Conservation (phyloP, 1,140 invertebrate genomes). For the Meteorus sp. region DNA sequence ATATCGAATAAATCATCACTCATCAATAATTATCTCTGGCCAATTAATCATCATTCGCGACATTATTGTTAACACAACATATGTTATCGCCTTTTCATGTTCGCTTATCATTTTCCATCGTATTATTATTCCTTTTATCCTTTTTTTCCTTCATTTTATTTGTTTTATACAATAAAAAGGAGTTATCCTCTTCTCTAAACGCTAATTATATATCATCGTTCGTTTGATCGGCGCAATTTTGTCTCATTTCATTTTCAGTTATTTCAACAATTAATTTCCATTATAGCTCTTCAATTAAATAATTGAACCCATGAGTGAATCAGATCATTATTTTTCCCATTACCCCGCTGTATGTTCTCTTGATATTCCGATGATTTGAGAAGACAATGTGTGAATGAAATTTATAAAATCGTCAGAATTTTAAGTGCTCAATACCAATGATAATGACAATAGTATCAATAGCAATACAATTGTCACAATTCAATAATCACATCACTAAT, state of each 20-base stretch:
- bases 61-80: slow-evolving; percentile 57
- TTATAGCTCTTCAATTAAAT: too few species aligned
- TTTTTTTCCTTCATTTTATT: slow-evolving; percentile 31
- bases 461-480: too few species aligned
- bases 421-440: too few species aligned
- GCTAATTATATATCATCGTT: slow-evolving; percentile 40
- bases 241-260: slow-evolving; percentile 4
- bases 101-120: slow-evolving; percentile 53
- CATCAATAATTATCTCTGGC: slow-evolving; percentile 36
- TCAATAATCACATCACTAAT: too few species aligned
- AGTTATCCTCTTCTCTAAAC: slow-evolving; percentile 42
- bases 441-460: too few species aligned
- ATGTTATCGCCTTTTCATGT: too few species aligned
- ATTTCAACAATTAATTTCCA: neutral
- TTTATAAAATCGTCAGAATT: too few species aligned
- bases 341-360: too few species aligned
- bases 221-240: slow-evolving; percentile 23
- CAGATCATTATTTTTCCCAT: too few species aligned
- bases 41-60: slow-evolving; percentile 28
- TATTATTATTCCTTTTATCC: slow-evolving; percentile 39
- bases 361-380: too few species aligned
- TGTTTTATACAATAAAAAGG: slow-evolving; percentile 50
- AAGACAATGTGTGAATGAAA: too few species aligned
- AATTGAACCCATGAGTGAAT: too few species aligned
- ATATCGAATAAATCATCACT: neutral